Evolutionary conservation across 35 echinoderm and acorn worm species (phyloP), one percentile per base, ranked within the genome.

Genomic region (Nesometra sesokonis): DNA sequence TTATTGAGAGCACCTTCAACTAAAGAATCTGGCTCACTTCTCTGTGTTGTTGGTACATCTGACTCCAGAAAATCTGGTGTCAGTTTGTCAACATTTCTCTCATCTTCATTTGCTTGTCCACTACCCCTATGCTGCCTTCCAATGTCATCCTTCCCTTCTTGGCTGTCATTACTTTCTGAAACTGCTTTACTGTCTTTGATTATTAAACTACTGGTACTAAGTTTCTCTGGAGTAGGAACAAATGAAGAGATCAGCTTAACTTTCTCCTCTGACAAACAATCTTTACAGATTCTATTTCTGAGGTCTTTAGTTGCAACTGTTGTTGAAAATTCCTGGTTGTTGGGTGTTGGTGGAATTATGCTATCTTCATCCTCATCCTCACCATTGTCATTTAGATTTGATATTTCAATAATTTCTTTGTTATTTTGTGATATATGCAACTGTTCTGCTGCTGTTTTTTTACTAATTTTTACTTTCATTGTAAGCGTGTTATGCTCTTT

Each of bases 281-380:
- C 23, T 67, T 67, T 67, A 3, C 7, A 67, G 52, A 67, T 13
- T 67, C 21, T 67, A 67, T 5, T 67, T 67, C 0, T 15, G 15
- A 43, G 39, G 4, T 43, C 52, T 9, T 11, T 19, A 27, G 52
- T 67, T 67, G 52, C 21, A 67, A 17, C 23, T 19, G 52, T 3
- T 67, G 2, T 19, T 13, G 52, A 67, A 19, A 2, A 27, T 9
- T 67, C 23, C 52, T 67, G 52, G 21, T 67, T 7, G 34, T 13
- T 35, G 0, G 81, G 81, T 83, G 81, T 83, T 37, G 81, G 81
- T 83, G 81, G 81, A 83, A 83, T 37, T 38, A 83, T 29, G 23
- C 35, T 30, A n/a, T 83, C 81, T 0, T 83, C 81, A 39, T 83
- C 35, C 4, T 83, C 81, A 0, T 83, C 81, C 37, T 83, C 81